Conservation (phyloP, 2,888 invertebrate genomes). For the Gryllus longicercus region DNA sequence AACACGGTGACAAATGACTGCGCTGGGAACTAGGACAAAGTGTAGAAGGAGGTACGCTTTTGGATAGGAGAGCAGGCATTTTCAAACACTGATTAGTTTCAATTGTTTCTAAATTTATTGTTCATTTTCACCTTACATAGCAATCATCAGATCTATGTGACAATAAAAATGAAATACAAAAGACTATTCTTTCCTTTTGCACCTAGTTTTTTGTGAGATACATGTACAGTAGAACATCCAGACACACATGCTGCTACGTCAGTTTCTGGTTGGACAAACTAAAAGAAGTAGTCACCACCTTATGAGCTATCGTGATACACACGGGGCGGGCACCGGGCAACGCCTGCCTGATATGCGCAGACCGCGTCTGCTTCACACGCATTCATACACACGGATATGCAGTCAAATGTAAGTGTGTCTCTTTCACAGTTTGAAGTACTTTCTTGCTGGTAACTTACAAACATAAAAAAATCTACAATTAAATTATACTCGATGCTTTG, state of each 20-base stretch:
- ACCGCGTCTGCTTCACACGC: background rate
- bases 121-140: slow-evolving; percentile 29
- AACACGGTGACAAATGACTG: too few species aligned
- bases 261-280: slow-evolving; percentile 17
- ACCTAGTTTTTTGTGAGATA: slow-evolving; percentile 23
- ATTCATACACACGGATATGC: background rate
- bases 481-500: slow-evolving; percentile 25
- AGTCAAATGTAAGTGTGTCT: background rate
- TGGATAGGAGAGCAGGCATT: too few species aligned
- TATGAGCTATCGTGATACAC: background rate
- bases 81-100: slow-evolving; percentile 11
- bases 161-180: slow-evolving; percentile 36
- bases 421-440: background rate
- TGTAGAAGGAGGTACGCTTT: too few species aligned
- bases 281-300: slow-evolving; percentile 2
- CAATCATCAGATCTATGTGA: slow-evolving; percentile 34
- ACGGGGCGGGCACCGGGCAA: slow-evolving; percentile 11
- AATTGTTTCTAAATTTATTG: slow-evolving; percentile 27
- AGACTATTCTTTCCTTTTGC: slow-evolving; percentile 30
- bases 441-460: slow-evolving; percentile 17
- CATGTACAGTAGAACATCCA: slow-evolving; percentile 24
- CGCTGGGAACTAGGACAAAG: too few species aligned
- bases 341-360: background rate
- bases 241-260: slow-evolving; percentile 24
- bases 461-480: slow-evolving; percentile 20